These are phyloP conservation scores for Armadillidium nasatum DNA, from an alignment of 1,140 invertebrate species.

Conservation along the genomic window DNA sequence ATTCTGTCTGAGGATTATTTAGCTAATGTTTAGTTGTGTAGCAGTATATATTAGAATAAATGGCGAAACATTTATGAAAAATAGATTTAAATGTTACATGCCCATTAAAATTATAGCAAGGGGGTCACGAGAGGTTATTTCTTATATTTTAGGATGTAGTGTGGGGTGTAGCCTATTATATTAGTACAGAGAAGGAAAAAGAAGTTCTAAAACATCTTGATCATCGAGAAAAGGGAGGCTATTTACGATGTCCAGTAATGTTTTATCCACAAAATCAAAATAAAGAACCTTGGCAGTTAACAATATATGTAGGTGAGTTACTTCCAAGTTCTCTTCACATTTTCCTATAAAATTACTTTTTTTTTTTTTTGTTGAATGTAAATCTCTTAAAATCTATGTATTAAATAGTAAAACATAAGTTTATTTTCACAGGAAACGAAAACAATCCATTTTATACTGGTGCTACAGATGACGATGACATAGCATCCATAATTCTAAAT, in stretches of 20 bases:
- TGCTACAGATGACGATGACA: slow-evolving; percentile 64
- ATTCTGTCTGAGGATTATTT: no score
- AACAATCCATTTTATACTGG: slow-evolving; percentile 72
- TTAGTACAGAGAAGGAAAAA: slow-evolving; percentile 62
- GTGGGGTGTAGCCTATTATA: slow-evolving; percentile 87
- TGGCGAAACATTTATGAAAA: no score
- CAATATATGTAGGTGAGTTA: slow-evolving; percentile 31
- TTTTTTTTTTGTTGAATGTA: no score
- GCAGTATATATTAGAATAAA: no score
- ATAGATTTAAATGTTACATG: no score
- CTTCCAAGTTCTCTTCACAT: slow-evolving; percentile 28
- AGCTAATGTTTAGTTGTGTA: neutral
- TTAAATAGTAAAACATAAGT: no score
- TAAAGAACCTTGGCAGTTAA: slow-evolving; percentile 34
- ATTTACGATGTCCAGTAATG: slow-evolving; percentile 61
- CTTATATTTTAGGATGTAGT: slow-evolving; percentile 58
- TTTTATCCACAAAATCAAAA: slow-evolving; percentile 62
- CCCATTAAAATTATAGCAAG: no score
- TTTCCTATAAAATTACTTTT: no score
- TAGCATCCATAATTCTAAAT: slow-evolving; percentile 69
- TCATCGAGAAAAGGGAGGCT: slow-evolving; percentile 85
- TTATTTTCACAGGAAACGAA: slow-evolving; percentile 64
- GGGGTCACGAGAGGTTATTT: slow-evolving; percentile 34
- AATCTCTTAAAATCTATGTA: no score
- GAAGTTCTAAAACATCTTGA: slow-evolving; percentile 75